Evolutionary conservation across 53 echinoderm and acorn worm genomes (phyloP), one percentile per base, ranked within the genome.

Genomic region (Stichopus horrens): DNA sequence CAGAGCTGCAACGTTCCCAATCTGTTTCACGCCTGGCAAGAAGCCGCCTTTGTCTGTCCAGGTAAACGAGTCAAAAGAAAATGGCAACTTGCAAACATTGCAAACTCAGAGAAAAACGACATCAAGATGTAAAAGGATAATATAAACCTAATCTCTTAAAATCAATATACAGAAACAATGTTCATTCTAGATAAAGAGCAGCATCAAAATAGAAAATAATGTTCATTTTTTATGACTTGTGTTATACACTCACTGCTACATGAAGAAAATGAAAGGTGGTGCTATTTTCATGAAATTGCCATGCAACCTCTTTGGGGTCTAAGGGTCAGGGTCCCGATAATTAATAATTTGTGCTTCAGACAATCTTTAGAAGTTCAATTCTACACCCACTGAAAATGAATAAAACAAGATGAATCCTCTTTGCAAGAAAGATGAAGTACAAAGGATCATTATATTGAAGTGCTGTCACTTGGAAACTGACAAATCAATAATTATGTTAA

Each of bases 11-110:
- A 98, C 98, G 81, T 98, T 98, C 9, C 94, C 98, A 22, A 98
- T 93, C 88, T 98, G 98, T 74, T 98, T 98, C 13, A 98, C 95
- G 19, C 95, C 98, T 60, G 98, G 98, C 78, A 98, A 86, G 88
- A 98, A 98, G 5, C 98, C 98, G 59, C 98, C 98, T 86, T 92
- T 89, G 51, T 90, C 98, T 95, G 82, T 18, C 79, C 54, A 52
- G 68, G 73, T 68, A 68, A 80, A 75, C 10, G 37, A 53, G 63
- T 7, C 13, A n/a, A 14, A 14, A 67, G 68, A 67, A 67, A 37
- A 37, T 37, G 37, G 37, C 37, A 37, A 37, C 37, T 37, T 37
- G 2, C 37, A 0, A 37, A 37, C 2, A 37, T 37, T 14, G 68
- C 68, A 67, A n/a, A n/a, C n/a, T 3, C 68, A 14, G 13, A 14